Evolutionary conservation across 2,888 invertebrate species (phyloP).

Genomic region (Atrina japonica): DNA sequence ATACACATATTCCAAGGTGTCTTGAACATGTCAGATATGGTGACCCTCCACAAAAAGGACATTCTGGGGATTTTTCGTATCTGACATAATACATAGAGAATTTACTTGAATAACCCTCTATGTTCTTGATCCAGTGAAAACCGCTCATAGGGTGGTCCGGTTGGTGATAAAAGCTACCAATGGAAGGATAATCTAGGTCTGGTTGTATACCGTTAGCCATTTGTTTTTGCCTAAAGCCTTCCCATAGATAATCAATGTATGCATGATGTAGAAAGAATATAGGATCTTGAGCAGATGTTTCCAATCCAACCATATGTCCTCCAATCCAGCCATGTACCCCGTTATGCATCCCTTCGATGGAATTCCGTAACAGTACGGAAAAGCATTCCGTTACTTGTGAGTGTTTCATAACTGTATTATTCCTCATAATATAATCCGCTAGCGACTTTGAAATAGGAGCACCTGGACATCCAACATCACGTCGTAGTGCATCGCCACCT

Average conservation of each 20-base stretch:
- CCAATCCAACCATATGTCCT: constrained; percentile 73
- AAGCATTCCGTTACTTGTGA: neutral
- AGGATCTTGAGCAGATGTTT: constrained; percentile 77
- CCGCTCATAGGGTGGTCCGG: constrained; percentile 44
- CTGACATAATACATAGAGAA: constrained; percentile 37
- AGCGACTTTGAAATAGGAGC: constrained; percentile 51
- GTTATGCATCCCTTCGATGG: constrained; percentile 50
- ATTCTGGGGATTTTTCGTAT: constrained; percentile 51
- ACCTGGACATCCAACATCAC: constrained; percentile 61
- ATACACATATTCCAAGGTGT: too few relatives aligned
- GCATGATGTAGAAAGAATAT: constrained; percentile 78
- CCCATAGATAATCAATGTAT: constrained; percentile 78
- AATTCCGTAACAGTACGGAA: constrained; percentile 9
- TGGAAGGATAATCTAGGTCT: constrained; percentile 48
- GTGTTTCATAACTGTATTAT: neutral
- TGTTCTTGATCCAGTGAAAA: constrained; percentile 46
- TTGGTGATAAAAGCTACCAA: constrained; percentile 41
- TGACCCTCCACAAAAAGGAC: constrained; percentile 48
- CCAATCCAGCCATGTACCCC: constrained; percentile 75
- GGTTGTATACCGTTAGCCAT: constrained; percentile 45
- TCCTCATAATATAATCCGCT: constrained; percentile 46
- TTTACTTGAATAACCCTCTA: constrained; percentile 44
- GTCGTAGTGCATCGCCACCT: constrained; percentile 50
- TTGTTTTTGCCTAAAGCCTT: constrained; percentile 62
- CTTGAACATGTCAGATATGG: constrained; percentile 35